A percentile compares a stretch with the other conserved stretches of the same genome.
These are phyloP conservation scores for Globodera rostochiensis DNA, from an alignment of 1,140 invertebrate genomes.

Conservation along the genomic window DNA sequence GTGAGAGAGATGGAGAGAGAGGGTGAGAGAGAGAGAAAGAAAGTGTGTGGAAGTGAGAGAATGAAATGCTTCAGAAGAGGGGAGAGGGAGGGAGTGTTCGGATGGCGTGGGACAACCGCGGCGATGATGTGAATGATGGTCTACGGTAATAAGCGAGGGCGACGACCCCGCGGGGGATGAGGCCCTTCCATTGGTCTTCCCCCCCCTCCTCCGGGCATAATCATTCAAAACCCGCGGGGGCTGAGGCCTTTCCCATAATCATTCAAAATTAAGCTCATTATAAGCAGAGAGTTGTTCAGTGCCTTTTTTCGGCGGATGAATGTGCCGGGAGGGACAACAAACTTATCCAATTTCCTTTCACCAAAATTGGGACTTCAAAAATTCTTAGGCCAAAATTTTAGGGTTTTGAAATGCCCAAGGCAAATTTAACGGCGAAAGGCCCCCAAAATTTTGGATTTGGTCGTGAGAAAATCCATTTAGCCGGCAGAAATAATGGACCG, in stretches of 20 bases:
- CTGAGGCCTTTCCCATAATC: background rate
- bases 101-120: background rate
- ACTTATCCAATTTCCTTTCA: background rate
- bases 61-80: no score
- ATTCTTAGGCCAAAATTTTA: background rate
- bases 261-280: no score
- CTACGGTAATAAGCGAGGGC: background rate
- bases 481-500: background rate
- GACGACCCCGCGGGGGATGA: background rate
- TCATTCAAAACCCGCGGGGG: no score
- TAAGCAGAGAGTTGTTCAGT: no score
- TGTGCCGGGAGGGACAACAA: no score
- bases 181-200: background rate
- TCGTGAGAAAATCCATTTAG: background rate
- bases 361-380: background rate
- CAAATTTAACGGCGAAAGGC: background rate
- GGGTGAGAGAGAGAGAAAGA: no score
- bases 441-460: background rate
- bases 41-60: no score
- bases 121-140: background rate
- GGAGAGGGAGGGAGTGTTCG: background rate
- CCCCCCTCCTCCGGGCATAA: no score
- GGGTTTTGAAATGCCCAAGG: background rate
- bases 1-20: background rate
- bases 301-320: no score